Evolutionary conservation across 2,113 vertebrate genomes (phyloP).

Genomic region (Albula goreensis): DNA sequence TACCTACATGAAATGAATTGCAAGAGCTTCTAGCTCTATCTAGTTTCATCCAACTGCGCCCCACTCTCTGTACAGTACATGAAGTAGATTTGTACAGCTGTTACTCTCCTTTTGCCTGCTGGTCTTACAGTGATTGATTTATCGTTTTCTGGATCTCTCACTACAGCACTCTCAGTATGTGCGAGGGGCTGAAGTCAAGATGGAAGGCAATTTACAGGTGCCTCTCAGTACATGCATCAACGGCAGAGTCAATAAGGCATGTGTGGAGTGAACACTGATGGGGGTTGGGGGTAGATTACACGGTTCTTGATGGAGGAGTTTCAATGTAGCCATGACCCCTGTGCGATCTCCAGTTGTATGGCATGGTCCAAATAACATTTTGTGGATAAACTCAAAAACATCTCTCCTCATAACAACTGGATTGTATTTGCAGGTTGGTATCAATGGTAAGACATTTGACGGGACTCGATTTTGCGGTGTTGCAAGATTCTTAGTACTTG

Average conservation of each 20-base stretch:
- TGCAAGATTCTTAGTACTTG: not conserved
- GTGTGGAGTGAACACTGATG: too few relatives aligned
- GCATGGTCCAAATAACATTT: not conserved
- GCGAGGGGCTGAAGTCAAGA: not conserved
- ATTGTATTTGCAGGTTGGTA: not conserved
- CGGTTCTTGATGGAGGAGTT: not conserved
- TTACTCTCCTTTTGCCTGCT: not conserved
- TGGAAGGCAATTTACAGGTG: not conserved
- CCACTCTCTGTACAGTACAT: not conserved
- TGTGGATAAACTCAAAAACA: not conserved
- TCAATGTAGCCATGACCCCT: not conserved
- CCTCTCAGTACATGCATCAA: not conserved
- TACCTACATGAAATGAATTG: not conserved
- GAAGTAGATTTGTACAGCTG: not conserved
- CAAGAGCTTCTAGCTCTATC: not conserved
- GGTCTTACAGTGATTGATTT: not conserved
- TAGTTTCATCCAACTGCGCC: not conserved
- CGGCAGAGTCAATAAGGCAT: not conserved
- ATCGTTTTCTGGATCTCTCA: not conserved
- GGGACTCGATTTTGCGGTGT: not conserved
- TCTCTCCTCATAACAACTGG: not conserved
- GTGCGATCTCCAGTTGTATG: not conserved
- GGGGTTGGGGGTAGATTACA: not conserved
- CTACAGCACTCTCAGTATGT: not conserved
- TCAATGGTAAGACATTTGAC: not conserved